These are phyloP conservation scores for Danionella dracula DNA, from an alignment of 2,797 vertebrate genomes.

Conservation along the genomic window DNA sequence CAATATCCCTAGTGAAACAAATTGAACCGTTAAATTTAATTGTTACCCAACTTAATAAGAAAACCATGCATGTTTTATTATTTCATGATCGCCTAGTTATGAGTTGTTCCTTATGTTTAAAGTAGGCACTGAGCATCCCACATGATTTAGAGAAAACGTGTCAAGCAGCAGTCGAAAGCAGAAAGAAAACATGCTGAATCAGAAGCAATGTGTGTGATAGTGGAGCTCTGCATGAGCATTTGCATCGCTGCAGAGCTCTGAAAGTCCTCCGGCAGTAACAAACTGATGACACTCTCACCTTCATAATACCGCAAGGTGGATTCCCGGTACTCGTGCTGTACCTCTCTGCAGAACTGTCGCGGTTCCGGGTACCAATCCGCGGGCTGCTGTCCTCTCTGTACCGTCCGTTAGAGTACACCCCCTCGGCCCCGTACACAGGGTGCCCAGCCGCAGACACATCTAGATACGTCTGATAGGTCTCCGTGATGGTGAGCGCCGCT, in stretches of 20 bases:
- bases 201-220: not conserved
- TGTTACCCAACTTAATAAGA: too few relatives aligned
- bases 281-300: slow-evolving; percentile 59
- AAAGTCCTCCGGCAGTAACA: slow-evolving; percentile 18
- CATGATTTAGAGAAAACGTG: too few relatives aligned
- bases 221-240: not conserved
- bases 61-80: too few relatives aligned
- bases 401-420: slow-evolving; percentile 69
- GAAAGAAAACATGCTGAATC: not conserved
- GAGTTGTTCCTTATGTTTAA: too few relatives aligned
- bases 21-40: too few relatives aligned
- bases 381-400: slow-evolving; percentile 63
- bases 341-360: slow-evolving; percentile 70
- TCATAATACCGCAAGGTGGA: slow-evolving; percentile 78
- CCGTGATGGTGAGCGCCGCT: slow-evolving; percentile 47
- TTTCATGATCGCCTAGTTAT: too few relatives aligned
- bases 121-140: too few relatives aligned
- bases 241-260: not conserved
- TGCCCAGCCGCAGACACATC: slow-evolving; percentile 63
- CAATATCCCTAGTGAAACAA: too few relatives aligned
- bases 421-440: slow-evolving; percentile 59
- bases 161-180: not conserved
- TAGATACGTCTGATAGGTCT: slow-evolving; percentile 61
- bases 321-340: slow-evolving; percentile 58
- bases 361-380: slow-evolving; percentile 59